Percentiles rank a stretch among this genome's conserved stretches.
These are phyloP conservation scores for Tenualosa ilisha DNA, from an alignment of 2,797 vertebrate genomes.

Conservation along the genomic window DNA sequence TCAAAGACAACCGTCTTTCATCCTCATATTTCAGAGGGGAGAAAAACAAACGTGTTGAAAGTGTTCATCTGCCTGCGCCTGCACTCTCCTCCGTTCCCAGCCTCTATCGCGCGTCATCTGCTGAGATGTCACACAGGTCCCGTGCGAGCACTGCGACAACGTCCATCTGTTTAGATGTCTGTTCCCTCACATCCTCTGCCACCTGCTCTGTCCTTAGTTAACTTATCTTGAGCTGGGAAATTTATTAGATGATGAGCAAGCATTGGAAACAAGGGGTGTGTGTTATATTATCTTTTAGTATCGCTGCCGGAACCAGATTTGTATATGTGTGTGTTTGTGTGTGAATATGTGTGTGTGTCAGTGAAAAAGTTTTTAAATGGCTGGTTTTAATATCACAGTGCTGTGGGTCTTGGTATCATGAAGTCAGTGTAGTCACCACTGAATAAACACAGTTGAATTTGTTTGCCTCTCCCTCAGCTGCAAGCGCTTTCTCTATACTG, in stretches of 20 bases:
- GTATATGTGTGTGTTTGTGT: not conserved
- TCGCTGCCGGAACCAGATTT: not conserved
- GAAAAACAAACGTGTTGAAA: constrained; percentile 58
- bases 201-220: constrained; percentile 20
- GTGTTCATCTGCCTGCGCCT: not conserved
- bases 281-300: not conserved
- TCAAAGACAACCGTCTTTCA: constrained; percentile 69
- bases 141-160: constrained; percentile 28
- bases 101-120: not conserved
- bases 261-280: not conserved
- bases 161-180: constrained; percentile 7
- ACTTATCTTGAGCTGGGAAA: not conserved
- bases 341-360: not conserved
- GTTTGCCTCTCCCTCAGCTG: not conserved
- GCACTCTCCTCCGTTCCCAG: not conserved
- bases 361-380: not conserved
- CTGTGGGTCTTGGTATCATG: not conserved
- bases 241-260: constrained; percentile 13
- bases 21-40: constrained; percentile 61
- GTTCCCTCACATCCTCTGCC: constrained; percentile 20
- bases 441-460: not conserved
- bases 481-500: not conserved
- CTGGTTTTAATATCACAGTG: not conserved
- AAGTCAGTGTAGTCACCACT: not conserved
- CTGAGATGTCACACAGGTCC: not conserved